Evolutionary conservation across 2,888 invertebrate species (phyloP).

Genomic region (Caenorhabditis panamensis): DNA sequence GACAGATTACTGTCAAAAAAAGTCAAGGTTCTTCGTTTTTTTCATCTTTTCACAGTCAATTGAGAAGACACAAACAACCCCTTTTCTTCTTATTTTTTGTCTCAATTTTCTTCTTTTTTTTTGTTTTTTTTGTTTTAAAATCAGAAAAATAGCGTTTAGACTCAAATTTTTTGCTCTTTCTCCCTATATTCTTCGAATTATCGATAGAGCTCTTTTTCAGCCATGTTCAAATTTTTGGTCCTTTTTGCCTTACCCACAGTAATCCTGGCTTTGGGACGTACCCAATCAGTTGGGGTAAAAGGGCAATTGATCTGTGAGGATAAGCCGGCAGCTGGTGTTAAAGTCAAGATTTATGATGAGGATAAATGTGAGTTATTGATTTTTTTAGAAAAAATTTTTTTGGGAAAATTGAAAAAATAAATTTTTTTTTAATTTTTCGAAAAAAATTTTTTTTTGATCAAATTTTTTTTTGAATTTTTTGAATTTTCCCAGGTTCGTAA

Average conservation of each 20-base stretch:
- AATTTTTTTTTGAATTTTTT: constrained; percentile 6
- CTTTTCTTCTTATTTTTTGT: background rate
- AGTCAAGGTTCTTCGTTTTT: constrained; percentile 28
- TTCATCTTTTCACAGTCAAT: background rate
- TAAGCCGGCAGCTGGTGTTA: constrained; percentile 56
- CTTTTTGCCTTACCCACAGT: constrained; percentile 37
- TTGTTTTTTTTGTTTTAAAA: background rate
- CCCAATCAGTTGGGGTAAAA: constrained; percentile 58
- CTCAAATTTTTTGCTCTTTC: background rate
- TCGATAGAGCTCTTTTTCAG: background rate
- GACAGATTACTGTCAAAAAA: background rate
- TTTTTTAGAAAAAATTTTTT: background rate
- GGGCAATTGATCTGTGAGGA: constrained; percentile 59
- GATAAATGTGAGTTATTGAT: constrained; percentile 53
- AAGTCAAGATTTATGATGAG: constrained; percentile 62
- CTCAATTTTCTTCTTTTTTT: background rate
- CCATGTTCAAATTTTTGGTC: constrained; percentile 19
- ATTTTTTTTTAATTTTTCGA: background rate
- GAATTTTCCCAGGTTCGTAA: too few relatives aligned
- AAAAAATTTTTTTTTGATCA: too few relatives aligned
- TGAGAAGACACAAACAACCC: constrained; percentile 21
- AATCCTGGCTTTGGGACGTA: constrained; percentile 49
- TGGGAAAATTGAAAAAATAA: background rate
- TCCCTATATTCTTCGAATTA: background rate
- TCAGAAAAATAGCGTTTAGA: too few relatives aligned